Evolutionary conservation across 2,888 invertebrate genomes (phyloP).

Genomic region (Fabriciana adippe): DNA sequence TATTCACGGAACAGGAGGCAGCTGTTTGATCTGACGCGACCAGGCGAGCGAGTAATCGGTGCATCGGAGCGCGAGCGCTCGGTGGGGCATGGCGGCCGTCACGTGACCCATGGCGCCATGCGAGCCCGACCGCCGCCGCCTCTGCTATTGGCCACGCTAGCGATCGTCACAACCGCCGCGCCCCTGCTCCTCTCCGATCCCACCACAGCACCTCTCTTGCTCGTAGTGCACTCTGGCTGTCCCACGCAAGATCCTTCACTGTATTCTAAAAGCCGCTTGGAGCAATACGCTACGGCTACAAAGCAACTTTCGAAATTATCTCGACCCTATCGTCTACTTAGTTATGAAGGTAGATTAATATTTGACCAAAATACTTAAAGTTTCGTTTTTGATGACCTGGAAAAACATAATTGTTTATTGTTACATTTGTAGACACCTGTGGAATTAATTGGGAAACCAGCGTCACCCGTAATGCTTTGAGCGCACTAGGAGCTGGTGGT

Average conservation of each 20-base stretch:
- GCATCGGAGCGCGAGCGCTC: conserved; percentile 47
- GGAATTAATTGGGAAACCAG: conserved; percentile 53
- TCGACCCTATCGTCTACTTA: conserved; percentile 43
- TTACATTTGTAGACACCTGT: conserved; percentile 57
- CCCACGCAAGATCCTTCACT: conserved; percentile 46
- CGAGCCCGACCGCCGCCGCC: conserved; percentile 48
- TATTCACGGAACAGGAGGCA: conserved; percentile 45
- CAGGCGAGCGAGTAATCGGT: conserved; percentile 45
- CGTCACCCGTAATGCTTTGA: conserved; percentile 50
- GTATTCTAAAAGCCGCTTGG: conserved; percentile 40
- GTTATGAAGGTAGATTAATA: conserved; percentile 47
- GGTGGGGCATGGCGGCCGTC: conserved; percentile 35
- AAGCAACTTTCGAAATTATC: conserved; percentile 34
- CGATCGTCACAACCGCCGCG: conserved; percentile 40
- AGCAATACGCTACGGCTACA: conserved; percentile 29
- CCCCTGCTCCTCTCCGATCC: conserved; percentile 51
- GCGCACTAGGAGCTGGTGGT: conserved; percentile 50
- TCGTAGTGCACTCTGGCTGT: conserved; percentile 54
- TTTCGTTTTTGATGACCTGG: neutral
- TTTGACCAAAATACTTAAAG: neutral
- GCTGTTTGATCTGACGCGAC: conserved; percentile 57
- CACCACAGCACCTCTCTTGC: conserved; percentile 47
- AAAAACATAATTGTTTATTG: neutral
- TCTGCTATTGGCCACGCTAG: conserved; percentile 48
- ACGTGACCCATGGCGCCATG: conserved; percentile 56